Evolutionary conservation across 2,797 vertebrate species (phyloP).

Genomic region (Rhabdomys pumilio): DNA sequence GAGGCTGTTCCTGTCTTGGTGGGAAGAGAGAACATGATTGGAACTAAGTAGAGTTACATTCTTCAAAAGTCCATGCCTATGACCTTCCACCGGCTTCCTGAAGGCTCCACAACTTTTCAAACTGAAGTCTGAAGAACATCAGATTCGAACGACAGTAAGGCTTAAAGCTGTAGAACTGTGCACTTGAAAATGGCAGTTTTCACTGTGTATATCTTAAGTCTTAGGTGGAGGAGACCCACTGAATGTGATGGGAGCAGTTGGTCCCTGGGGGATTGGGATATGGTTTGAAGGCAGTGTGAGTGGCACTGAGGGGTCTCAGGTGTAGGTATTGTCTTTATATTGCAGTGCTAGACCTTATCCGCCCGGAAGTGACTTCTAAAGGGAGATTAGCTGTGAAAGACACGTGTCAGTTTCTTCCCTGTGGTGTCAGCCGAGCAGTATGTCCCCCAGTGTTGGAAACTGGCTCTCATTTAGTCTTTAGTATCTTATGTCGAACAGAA

Average conservation of each 20-base stretch:
- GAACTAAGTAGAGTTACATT: background rate
- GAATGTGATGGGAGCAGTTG: background rate
- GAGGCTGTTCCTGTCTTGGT: background rate
- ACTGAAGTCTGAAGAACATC: background rate
- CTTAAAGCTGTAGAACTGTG: background rate
- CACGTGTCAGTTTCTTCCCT: background rate
- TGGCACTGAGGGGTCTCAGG: background rate
- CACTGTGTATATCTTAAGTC: background rate
- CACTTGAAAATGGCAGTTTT: background rate
- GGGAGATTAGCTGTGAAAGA: background rate
- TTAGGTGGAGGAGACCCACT: background rate
- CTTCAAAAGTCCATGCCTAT: background rate
- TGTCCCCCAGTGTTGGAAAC: background rate
- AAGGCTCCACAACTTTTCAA: background rate
- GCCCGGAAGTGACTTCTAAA: background rate
- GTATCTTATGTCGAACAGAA: background rate
- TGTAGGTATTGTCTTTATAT: background rate
- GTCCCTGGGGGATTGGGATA: background rate
- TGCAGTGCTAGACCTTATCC: background rate
- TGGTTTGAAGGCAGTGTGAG: background rate
- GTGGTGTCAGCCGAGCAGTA: background rate
- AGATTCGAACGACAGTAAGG: background rate
- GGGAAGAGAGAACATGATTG: background rate
- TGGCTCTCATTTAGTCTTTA: background rate
- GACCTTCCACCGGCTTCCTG: background rate